phyloP scores from a whole-genome alignment of 2,113 vertebrate genomes.

The Thryonomys swinderianus region DNA sequence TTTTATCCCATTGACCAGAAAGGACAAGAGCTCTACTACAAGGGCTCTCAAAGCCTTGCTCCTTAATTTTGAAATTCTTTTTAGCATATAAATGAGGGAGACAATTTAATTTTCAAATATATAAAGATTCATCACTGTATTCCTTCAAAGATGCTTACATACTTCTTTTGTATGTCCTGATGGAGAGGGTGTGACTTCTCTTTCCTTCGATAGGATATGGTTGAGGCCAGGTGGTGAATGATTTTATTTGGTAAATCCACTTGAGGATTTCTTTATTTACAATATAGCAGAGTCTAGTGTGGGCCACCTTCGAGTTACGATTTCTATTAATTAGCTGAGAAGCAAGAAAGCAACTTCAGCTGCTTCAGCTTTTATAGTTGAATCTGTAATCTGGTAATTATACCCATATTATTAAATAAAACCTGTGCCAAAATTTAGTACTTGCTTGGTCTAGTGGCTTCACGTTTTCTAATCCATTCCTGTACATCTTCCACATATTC shows the following conservation, averaged over 20 bases:
- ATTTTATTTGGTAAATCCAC: background rate
- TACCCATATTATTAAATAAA: background rate
- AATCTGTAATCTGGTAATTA: constrained; percentile 26
- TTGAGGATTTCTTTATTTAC: constrained; percentile 16
- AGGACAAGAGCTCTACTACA: background rate
- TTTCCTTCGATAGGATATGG: background rate
- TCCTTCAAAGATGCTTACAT: background rate
- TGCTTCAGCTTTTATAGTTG: background rate
- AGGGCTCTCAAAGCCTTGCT: background rate
- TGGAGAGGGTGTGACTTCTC: background rate
- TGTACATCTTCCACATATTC: background rate
- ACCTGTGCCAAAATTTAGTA: background rate
- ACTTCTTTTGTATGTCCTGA: background rate
- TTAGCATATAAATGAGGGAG: background rate
- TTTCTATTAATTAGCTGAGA: background rate
- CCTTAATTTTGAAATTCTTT: background rate
- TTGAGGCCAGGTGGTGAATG: background rate
- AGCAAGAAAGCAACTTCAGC: background rate
- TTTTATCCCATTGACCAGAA: background rate
- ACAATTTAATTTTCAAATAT: background rate
- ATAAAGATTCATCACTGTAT: background rate
- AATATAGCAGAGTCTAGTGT: background rate
- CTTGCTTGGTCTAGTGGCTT: background rate
- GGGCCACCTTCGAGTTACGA: background rate
- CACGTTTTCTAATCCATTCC: background rate